phyloP scores from a whole-genome alignment of 2,113 vertebrate species.

The Megaptera novaeangliae region DNA sequence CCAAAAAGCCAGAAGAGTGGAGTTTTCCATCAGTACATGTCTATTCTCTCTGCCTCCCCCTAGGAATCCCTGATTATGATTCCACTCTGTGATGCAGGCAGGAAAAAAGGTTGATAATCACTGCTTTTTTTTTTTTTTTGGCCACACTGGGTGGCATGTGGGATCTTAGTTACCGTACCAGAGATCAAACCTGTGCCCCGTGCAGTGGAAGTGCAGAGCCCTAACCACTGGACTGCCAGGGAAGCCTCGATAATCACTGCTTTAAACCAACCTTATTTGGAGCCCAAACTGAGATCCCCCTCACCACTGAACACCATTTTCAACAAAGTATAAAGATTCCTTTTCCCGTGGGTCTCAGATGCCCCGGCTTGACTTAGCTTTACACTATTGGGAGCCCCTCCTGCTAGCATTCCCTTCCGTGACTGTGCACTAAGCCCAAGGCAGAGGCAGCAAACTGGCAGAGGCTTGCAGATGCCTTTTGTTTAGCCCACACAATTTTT shows the following conservation, averaged over 20 bases:
- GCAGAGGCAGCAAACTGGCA: constrained; percentile 16
- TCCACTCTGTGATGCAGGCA: neutral
- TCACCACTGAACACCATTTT: neutral
- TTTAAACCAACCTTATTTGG: neutral
- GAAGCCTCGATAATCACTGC: neutral
- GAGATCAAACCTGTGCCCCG: no score
- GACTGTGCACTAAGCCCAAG: neutral
- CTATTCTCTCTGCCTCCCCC: neutral
- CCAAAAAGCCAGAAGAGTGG: neutral
- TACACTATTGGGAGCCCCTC: neutral
- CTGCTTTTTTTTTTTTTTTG: neutral
- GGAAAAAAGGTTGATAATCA: neutral
- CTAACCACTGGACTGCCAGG: no score
- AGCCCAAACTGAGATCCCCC: neutral
- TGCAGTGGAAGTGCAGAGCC: no score
- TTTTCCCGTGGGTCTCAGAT: neutral
- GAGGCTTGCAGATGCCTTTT: constrained; percentile 9
- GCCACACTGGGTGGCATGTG: no score
- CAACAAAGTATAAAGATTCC: neutral
- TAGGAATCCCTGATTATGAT: neutral
- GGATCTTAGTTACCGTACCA: no score
- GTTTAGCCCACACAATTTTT: constrained; percentile 26
- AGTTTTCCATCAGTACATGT: neutral
- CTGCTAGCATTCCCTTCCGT: neutral
- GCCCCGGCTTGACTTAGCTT: neutral